Evolutionary conservation across 2,113 vertebrate genomes (phyloP), one percentile per base, ranked within the genome.

Genomic region (Plotosus lineatus): DNA sequence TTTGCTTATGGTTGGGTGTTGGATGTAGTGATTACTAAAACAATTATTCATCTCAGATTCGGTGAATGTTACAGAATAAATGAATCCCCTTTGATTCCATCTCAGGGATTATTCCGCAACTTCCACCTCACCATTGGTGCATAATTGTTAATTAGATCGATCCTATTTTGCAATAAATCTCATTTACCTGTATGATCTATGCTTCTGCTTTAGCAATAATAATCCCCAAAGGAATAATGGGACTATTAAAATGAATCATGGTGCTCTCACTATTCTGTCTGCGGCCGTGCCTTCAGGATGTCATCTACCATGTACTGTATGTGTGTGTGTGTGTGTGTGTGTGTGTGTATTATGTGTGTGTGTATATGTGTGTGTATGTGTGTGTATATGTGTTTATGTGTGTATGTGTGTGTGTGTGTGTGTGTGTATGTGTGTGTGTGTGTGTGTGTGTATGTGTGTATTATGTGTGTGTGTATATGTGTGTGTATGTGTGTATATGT

Each of bases 221-320:
- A 53, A 40, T 53, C 3, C 17, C 12, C 44, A 56, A 42, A 75
- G 75, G 66, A 61, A 85, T 75, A 75, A 68, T 66, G 46, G 23
- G 75, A 31, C 50, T 75, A 38, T 69, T 75, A 74, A 78, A 84
- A 71, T 28, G 3, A 58, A 46, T 72, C 44, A 78, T 55, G 55
- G 60, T 55, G 46, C 68, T 73, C 56, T 79, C 48, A 58, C n/a
- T 44, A 6, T 73, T 75, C 56, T 66, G 28, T 63, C 40, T 61
- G 44, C 66, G 50, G 44, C 36, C 40, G 21, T 42, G 31, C 58
- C 6, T 82, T 65, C 69, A 14, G 23, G 33, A 44, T 53, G 58
- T 55, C 53, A 60, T 76, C n/a, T 38, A 28, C 14, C 19, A 4
- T 68, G 17, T n/a, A n/a, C n/a, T 60, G 42, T 72, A 9, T 21